Conservation (phyloP, 2,888 invertebrate species). For the Dryadula phaetusa region DNA sequence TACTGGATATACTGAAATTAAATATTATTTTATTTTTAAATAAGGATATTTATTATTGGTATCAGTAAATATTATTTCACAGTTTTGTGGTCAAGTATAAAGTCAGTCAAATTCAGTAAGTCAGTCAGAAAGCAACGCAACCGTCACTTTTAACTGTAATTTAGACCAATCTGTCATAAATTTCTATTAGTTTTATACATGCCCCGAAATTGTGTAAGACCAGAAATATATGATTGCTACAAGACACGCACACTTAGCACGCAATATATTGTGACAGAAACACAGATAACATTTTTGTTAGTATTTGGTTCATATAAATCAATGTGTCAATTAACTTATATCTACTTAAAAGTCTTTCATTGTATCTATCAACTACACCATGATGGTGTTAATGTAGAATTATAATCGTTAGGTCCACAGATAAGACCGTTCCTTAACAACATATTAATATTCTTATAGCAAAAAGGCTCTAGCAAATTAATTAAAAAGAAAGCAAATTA, state of each 20-base stretch:
- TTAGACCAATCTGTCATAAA: not conserved
- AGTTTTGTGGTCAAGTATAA: too few species aligned
- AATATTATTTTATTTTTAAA: too few species aligned
- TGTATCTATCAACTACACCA: too few species aligned
- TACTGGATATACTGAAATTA: too few species aligned
- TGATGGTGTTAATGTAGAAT: not conserved
- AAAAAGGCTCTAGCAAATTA: not conserved
- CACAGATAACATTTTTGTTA: not conserved
- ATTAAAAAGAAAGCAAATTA: not conserved
- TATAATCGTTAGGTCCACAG: not conserved
- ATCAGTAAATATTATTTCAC: too few species aligned
- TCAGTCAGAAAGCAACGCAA: too few species aligned
- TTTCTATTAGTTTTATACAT: not conserved
- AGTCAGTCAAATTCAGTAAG: too few species aligned
- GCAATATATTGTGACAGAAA: not conserved
- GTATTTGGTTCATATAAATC: not conserved
- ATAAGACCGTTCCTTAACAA: not conserved
- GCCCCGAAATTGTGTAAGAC: not conserved
- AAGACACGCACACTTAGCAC: not conserved
- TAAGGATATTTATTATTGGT: too few species aligned
- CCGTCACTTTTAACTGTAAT: not conserved
- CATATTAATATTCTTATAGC: not conserved
- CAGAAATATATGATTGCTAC: not conserved
- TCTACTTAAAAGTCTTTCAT: too few species aligned
- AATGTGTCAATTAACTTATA: not conserved